phyloP scores from a whole-genome alignment of 2,797 vertebrate genomes.

The Argya squamiceps region DNA sequence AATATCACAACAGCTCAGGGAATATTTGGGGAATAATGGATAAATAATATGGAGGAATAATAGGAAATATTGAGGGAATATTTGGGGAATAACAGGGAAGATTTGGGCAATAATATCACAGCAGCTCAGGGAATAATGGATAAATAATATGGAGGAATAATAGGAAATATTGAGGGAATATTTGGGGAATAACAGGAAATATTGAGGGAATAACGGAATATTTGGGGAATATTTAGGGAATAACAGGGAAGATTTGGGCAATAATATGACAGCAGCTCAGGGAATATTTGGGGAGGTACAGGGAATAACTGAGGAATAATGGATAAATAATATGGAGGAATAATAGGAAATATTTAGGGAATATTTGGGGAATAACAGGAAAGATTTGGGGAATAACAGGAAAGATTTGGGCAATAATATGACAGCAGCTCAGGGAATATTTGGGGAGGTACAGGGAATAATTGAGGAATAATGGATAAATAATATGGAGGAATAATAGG shows the following conservation, averaged over 20 bases:
- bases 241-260: not conserved
- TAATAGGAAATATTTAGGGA: not conserved
- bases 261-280: too few relatives aligned
- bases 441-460: not conserved
- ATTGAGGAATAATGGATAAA: not conserved
- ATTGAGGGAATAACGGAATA: not conserved
- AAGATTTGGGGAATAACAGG: not conserved
- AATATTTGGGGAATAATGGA: too few relatives aligned
- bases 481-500: not conserved
- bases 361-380: not conserved
- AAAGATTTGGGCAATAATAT: not conserved
- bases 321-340: not conserved
- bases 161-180: not conserved
- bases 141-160: not conserved
- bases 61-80: not conserved
- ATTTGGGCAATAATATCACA: not conserved
- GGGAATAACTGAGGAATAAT: too few relatives aligned
- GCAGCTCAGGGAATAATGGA: too few relatives aligned
- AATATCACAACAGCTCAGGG: too few relatives aligned
- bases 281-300: not conserved
- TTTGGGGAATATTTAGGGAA: not conserved
- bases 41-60: not conserved
- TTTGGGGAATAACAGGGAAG: not conserved
- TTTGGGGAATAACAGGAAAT: not conserved
- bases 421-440: too few relatives aligned